These are phyloP conservation scores for Noctua janthina DNA, from an alignment of 2,888 invertebrate species.

Conservation along the genomic window DNA sequence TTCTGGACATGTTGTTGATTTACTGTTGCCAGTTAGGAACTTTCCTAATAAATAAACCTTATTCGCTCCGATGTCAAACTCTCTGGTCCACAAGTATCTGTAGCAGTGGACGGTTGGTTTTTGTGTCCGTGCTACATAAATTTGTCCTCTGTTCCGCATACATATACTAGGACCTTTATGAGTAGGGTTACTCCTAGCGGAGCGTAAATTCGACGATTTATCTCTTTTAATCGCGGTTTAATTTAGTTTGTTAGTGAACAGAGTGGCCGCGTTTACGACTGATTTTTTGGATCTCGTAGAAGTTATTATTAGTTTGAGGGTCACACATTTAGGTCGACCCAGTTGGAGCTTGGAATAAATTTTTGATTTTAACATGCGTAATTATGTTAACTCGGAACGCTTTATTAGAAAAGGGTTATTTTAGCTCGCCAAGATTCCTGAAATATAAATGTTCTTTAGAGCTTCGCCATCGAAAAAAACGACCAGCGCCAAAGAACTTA, in stretches of 20 bases:
- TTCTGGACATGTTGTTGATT: conserved; percentile 84
- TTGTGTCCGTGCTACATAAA: conserved; percentile 85
- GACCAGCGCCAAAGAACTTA: neutral
- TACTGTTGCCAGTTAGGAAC: conserved; percentile 85
- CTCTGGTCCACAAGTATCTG: conserved; percentile 85
- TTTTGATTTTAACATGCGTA: neutral
- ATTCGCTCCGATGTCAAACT: conserved; percentile 87
- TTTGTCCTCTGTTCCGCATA: conserved; percentile 83
- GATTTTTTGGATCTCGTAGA: conserved; percentile 40
- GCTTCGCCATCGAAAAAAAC: neutral
- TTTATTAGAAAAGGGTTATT: neutral
- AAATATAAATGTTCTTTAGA: too few relatives aligned
- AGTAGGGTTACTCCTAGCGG: conserved; percentile 82
- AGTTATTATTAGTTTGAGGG: neutral
- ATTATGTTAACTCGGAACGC: neutral
- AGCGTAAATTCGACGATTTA: conserved; percentile 84
- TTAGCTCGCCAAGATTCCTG: neutral
- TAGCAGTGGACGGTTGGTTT: conserved; percentile 81
- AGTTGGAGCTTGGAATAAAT: neutral
- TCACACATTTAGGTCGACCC: neutral
- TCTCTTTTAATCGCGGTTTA: conserved; percentile 85
- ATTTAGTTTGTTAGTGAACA: conserved; percentile 79
- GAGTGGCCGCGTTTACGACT: conserved; percentile 53
- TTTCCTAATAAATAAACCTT: conserved; percentile 89
- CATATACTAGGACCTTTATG: conserved; percentile 86